These are phyloP conservation scores for Emydocephalus ijimae DNA, from an alignment of 2,113 vertebrate species.

Conservation along the genomic window DNA sequence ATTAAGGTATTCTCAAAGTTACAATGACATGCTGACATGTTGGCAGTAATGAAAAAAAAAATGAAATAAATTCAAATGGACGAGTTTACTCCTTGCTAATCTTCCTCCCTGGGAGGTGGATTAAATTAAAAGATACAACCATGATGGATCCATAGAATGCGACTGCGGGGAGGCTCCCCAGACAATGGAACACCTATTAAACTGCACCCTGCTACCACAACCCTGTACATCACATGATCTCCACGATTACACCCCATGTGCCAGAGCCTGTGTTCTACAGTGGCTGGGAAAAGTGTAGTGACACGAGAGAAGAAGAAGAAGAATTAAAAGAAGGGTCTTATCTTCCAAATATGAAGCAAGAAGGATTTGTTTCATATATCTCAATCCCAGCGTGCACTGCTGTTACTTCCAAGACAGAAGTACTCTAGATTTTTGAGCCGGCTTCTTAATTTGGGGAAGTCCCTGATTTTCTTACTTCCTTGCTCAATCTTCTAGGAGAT, in stretches of 20 bases:
- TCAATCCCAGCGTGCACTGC: not conserved
- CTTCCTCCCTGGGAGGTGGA: not conserved
- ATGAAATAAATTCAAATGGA: not conserved
- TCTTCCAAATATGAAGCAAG: not conserved
- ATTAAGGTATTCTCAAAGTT: not conserved
- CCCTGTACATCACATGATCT: too few species aligned
- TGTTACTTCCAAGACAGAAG: not conserved
- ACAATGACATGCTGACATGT: not conserved
- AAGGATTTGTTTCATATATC: not conserved
- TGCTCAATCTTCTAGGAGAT: not conserved
- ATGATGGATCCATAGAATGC: too few species aligned
- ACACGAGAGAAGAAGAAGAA: too few species aligned
- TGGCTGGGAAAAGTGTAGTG: too few species aligned
- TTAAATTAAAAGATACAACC: not conserved
- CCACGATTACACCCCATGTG: too few species aligned
- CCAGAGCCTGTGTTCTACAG: too few species aligned
- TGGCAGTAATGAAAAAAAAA: not conserved
- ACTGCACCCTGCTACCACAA: too few species aligned
- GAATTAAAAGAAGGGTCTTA: not conserved
- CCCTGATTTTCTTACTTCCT: not conserved
- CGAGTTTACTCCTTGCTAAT: not conserved
- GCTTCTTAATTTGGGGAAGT: not conserved
- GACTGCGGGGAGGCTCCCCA: too few species aligned
- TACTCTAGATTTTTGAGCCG: not conserved
- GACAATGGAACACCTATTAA: too few species aligned